Evolutionary conservation across 2,113 vertebrate genomes (phyloP).

Genomic region (Egretta garzetta): DNA sequence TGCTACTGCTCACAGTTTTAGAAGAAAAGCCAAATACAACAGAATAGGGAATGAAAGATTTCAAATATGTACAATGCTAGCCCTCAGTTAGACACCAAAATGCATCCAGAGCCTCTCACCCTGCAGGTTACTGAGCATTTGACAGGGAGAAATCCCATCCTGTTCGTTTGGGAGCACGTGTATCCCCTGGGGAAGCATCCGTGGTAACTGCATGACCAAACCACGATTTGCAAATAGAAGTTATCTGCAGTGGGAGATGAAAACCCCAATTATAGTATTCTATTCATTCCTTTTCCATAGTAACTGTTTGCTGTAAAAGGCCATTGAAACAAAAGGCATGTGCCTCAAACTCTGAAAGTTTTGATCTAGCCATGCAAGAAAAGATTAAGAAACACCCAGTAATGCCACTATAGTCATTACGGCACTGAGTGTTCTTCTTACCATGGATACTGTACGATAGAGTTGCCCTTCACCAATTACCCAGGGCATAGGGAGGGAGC

Average conservation of each 20-base stretch:
- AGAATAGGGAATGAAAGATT: neutral
- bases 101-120: neutral
- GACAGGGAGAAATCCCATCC: neutral
- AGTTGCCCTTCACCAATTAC: neutral
- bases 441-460: fast-evolving
- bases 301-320: neutral
- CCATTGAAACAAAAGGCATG: neutral
- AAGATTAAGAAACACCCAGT: neutral
- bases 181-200: neutral
- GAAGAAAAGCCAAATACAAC: conserved; percentile 26
- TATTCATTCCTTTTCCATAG: neutral
- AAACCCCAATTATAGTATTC: neutral
- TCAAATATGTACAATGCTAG: neutral
- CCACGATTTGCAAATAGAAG: neutral
- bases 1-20: conserved; percentile 1
- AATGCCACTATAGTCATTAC: neutral
- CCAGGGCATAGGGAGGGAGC: neutral
- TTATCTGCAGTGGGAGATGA: neutral
- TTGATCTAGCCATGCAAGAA: neutral
- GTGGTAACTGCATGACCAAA: neutral
- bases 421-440: neutral
- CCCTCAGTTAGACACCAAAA: neutral
- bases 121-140: neutral
- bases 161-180: fast-evolving
- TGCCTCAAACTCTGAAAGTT: neutral